Conservation (phyloP, 2,113 vertebrate species). For the Atractosteus spatula region DNA sequence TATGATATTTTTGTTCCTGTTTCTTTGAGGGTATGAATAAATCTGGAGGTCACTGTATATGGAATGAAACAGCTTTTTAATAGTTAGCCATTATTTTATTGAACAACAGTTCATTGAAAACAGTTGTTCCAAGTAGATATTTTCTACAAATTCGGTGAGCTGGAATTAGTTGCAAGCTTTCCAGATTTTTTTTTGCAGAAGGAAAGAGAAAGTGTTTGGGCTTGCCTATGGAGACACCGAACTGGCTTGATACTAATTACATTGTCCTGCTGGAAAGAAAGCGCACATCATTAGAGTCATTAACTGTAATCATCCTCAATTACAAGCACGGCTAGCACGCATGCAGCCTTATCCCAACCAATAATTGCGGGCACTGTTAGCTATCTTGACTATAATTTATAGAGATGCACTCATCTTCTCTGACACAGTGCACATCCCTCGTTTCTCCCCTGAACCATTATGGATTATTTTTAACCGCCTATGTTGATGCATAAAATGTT, state of each 20-base stretch:
- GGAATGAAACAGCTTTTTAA: too few species aligned
- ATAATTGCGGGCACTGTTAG: slow-evolving; percentile 57
- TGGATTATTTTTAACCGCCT: slow-evolving; percentile 38
- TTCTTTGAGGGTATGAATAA: too few species aligned
- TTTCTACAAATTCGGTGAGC: background rate
- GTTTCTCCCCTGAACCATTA: slow-evolving; percentile 19
- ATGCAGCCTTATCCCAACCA: slow-evolving; percentile 33
- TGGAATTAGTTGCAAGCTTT: slow-evolving; percentile 48
- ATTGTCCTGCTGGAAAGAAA: slow-evolving; percentile 67
- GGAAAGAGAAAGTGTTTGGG: slow-evolving; percentile 57
- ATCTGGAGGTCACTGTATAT: too few species aligned
- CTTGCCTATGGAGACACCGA: slow-evolving; percentile 61
- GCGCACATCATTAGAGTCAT: slow-evolving; percentile 69
- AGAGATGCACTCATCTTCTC: slow-evolving; percentile 33
- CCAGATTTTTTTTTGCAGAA: slow-evolving; percentile 49
- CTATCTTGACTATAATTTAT: slow-evolving; percentile 39
- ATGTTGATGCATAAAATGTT: slow-evolving; percentile 22
- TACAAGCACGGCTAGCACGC: slow-evolving; percentile 53
- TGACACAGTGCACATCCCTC: slow-evolving; percentile 17
- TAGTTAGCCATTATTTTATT: too few species aligned
- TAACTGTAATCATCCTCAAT: slow-evolving; percentile 74
- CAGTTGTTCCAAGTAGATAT: too few species aligned
- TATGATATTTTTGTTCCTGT: too few species aligned
- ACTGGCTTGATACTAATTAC: slow-evolving; percentile 72
- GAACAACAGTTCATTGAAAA: too few species aligned